Evolutionary conservation across 2,888 invertebrate genomes (phyloP).

Genomic region (Sipha maydis): DNA sequence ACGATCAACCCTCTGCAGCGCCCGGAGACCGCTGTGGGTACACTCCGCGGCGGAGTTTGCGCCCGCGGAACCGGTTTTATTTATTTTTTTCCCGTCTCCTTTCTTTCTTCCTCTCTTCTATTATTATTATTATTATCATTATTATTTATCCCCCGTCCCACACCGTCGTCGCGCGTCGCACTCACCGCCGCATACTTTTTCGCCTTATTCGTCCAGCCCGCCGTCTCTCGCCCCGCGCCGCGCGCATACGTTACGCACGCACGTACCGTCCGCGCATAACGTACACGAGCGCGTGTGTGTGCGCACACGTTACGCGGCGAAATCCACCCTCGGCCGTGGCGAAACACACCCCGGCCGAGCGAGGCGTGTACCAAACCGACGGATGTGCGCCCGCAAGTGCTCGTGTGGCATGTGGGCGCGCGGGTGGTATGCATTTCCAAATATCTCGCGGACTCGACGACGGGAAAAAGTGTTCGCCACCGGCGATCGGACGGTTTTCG

Average conservation of each 20-base stretch:
- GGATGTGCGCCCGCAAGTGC: too few species aligned
- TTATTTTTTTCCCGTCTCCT: not conserved
- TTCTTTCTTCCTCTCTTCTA: too few species aligned
- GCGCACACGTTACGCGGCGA: conserved; percentile 13
- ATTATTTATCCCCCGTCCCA: too few species aligned
- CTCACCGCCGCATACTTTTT: not conserved
- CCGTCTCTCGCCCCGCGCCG: not conserved
- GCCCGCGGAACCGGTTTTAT: conserved; percentile 22
- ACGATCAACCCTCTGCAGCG: conserved; percentile 12
- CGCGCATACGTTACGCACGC: not conserved
- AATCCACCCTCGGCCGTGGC: conserved; percentile 18
- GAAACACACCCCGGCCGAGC: not conserved
- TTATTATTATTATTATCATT: too few species aligned
- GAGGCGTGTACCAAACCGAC: not conserved
- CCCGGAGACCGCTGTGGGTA: not conserved
- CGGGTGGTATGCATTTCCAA: not conserved
- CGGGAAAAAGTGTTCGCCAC: not conserved
- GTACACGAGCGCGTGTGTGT: not conserved
- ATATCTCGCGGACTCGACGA: not conserved
- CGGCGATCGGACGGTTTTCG: too few species aligned
- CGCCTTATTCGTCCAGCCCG: not conserved
- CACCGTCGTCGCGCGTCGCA: not conserved
- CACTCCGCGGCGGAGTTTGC: not conserved
- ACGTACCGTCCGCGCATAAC: not conserved
- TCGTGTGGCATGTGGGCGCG: not conserved